Evolutionary conservation across 2,888 invertebrate genomes (phyloP).

Genomic region (Saturnia pavonia): DNA sequence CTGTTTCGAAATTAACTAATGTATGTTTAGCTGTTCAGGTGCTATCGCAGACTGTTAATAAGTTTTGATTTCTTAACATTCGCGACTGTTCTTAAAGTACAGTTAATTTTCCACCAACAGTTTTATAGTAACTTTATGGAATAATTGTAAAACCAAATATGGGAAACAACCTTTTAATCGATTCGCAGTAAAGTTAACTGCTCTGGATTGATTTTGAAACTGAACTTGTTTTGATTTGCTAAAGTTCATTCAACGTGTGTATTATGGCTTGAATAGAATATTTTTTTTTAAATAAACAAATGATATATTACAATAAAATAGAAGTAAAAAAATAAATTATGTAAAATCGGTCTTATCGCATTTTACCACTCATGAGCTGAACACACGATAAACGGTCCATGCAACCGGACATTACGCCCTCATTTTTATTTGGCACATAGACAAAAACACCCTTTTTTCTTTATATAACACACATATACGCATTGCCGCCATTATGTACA

Average conservation of each 20-base stretch:
- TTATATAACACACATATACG: constrained; percentile 58
- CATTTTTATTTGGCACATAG: constrained; percentile 82
- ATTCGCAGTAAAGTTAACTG: neutral
- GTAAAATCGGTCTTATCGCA: constrained; percentile 42
- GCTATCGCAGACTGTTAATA: too few relatives aligned
- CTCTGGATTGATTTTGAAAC: neutral
- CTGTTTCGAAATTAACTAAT: too few relatives aligned
- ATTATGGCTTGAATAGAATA: neutral
- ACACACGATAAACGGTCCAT: constrained; percentile 69
- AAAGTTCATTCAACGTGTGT: neutral
- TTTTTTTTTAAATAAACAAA: neutral
- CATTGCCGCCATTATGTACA: constrained; percentile 36
- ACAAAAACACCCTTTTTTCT: constrained; percentile 78
- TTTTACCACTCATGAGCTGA: constrained; percentile 36
- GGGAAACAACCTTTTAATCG: neutral
- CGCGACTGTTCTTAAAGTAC: too few relatives aligned
- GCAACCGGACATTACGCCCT: constrained; percentile 78
- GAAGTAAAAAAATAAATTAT: constrained; percentile 32
- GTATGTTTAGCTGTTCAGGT: too few relatives aligned
- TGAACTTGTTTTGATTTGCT: neutral
- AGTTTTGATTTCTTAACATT: too few relatives aligned
- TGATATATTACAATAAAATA: neutral
- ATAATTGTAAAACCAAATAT: too few relatives aligned
- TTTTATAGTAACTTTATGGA: too few relatives aligned
- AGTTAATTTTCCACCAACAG: too few relatives aligned